Base-by-base conservation (phyloP, 23 tunicate genomes). In the Aplidium turbinatum region DNA sequence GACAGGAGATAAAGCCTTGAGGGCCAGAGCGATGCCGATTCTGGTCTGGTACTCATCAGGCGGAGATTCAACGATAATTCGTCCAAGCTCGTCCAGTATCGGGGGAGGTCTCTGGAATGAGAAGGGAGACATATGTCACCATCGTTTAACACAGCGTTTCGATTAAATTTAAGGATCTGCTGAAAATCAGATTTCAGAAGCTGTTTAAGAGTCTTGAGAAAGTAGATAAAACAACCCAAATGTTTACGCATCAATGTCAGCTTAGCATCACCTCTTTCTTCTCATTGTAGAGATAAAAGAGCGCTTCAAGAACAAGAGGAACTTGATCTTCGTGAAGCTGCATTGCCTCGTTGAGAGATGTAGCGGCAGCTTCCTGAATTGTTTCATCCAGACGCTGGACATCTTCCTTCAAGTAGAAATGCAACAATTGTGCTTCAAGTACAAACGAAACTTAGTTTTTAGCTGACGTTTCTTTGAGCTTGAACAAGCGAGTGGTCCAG, bases 291-390 rank as follows among this genome's bases (percentile, higher is more conserved):
- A 84, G 31, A 22, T 91, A 51, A 47, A 91, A 42, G 31, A 91
- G 72, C 21, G 46, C 21, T 18, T 72, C 51, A 25, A 78, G 66
- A 3, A 86, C 35, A 1, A 40, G 42, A 32, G 82, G 38, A 0
- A 39, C 31, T 0, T 66, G 3, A 0, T 72, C 82, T n/a, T 30
- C 48, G 63, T 91, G 57, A 19, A 42, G 57, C 3, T 36, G 71
- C 26, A 84, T 78, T n/a, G 91, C 86, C 25, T 75, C 75, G 22
- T 46, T 31, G 18, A 91, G 78, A 0, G 97, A 76, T 4, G 40
- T 40, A 24, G 97, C 90, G 3, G 86, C 85, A 45, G 91, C 76
- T 74, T 84, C 63, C 50, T 91, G 97, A 2, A 91, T 79, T 2
- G 34, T 70, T 20, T 85, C 75, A 38, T 82, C 97, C 16, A 77